Conservation (phyloP, 1,140 invertebrate genomes). For the Tetramorium alpestre region DNA sequence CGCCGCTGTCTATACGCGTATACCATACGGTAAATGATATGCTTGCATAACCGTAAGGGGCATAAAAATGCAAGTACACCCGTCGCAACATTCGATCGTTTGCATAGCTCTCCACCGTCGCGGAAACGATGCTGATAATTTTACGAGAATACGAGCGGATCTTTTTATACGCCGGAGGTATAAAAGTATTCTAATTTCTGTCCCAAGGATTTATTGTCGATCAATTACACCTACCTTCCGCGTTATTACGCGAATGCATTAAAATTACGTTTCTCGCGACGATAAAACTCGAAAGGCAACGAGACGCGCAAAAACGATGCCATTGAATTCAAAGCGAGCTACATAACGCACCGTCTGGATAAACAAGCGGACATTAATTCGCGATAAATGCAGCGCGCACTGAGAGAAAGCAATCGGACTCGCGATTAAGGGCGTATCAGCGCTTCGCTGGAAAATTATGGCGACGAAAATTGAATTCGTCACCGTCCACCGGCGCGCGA, state of each 20-base stretch:
- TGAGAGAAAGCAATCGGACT: constrained; percentile 58
- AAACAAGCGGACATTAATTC: constrained; percentile 51
- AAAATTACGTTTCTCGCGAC: constrained; percentile 12
- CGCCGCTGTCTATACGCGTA: constrained; percentile 18
- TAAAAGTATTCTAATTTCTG: constrained; percentile 46
- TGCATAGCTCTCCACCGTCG: constrained; percentile 10
- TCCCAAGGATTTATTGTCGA: constrained; percentile 5
- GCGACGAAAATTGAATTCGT: constrained; percentile 51
- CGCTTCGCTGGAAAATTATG: constrained; percentile 54
- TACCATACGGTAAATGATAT: constrained; percentile 38
- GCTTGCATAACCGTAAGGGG: constrained; percentile 48
- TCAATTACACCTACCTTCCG: constrained; percentile 14
- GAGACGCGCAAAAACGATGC: constrained; percentile 1
- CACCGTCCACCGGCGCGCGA: constrained; percentile 5
- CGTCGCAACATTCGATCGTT: constrained; percentile 46
- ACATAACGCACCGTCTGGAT: constrained; percentile 28
- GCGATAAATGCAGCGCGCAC: constrained; percentile 49
- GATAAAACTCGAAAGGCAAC: constrained; percentile 13
- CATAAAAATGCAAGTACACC: constrained; percentile 32
- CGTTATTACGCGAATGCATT: constrained; percentile 18
- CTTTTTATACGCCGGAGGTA: neutral
- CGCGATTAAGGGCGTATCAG: constrained; percentile 55
- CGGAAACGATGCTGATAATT: constrained; percentile 5
- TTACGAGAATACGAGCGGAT: neutral
- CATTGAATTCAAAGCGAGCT: constrained; percentile 2